phyloP scores from a whole-genome alignment of 2,888 invertebrate genomes.

The Cosmorhoe ocellata region DNA sequence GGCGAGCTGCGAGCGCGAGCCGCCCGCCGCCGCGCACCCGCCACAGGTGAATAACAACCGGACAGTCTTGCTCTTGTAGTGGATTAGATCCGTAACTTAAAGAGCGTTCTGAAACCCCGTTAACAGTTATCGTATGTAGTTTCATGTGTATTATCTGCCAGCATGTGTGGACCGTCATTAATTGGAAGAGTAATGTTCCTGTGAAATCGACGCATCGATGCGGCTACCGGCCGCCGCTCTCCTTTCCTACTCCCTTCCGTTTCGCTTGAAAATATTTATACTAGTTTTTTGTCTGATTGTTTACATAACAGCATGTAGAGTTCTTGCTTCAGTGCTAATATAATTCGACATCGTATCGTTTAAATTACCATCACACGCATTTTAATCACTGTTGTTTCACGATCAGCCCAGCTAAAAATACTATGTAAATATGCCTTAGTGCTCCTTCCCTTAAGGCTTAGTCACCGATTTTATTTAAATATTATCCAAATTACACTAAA shows the following conservation, averaged over 20 bases:
- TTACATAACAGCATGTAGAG: slow-evolving; percentile 53
- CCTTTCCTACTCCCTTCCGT: slow-evolving; percentile 44
- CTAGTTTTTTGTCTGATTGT: slow-evolving; percentile 29
- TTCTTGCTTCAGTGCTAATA: slow-evolving; percentile 64
- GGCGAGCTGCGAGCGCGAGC: slow-evolving; percentile 4
- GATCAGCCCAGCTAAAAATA: slow-evolving; percentile 1
- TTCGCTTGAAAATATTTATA: slow-evolving; percentile 43
- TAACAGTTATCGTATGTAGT: slow-evolving; percentile 69
- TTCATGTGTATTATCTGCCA: slow-evolving; percentile 69
- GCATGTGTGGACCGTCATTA: slow-evolving; percentile 72
- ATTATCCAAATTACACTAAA: too few species aligned
- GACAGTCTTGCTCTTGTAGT: slow-evolving; percentile 72
- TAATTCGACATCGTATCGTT: background rate
- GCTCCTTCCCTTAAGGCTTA: too few species aligned
- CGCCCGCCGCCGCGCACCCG: slow-evolving; percentile 37
- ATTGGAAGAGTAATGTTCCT: slow-evolving; percentile 54
- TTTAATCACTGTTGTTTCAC: slow-evolving; percentile 4
- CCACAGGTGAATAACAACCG: slow-evolving; percentile 72
- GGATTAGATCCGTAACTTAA: slow-evolving; percentile 67
- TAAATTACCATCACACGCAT: slow-evolving; percentile 2
- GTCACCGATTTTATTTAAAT: too few species aligned
- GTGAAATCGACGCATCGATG: slow-evolving; percentile 24
- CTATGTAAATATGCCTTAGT: slow-evolving; percentile 9
- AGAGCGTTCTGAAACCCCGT: slow-evolving; percentile 59
- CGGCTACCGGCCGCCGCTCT: slow-evolving; percentile 30